These are phyloP conservation scores for Vidua macroura DNA, from an alignment of 2,113 vertebrate genomes.

Conservation along the genomic window DNA sequence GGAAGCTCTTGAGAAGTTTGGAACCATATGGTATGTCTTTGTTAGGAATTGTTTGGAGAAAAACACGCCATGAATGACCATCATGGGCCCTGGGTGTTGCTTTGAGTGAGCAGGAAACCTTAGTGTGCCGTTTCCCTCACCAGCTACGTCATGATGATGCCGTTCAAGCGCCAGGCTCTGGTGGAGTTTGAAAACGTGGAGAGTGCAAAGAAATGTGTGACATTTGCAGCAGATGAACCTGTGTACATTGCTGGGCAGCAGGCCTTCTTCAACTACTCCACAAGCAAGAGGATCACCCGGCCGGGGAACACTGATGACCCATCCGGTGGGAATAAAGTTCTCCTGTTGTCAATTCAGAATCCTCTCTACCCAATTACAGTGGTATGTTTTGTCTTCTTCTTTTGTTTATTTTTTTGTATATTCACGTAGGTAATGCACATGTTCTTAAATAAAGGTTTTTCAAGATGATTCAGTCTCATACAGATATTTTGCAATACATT, in stretches of 20 bases:
- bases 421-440: not conserved
- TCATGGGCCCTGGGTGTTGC: not conserved
- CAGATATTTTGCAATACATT: not conserved
- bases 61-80: fast-evolving
- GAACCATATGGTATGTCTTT: constrained; percentile 86
- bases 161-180: constrained; percentile 91
- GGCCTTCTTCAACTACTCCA: constrained; percentile 96
- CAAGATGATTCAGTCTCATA: not conserved
- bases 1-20: constrained; percentile 93
- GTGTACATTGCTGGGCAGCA: constrained; percentile 90
- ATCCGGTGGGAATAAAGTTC: constrained; percentile 89
- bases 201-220: constrained; percentile 88
- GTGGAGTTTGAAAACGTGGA: constrained; percentile 91
- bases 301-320: constrained; percentile 90
- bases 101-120: not conserved
- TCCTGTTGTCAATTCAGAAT: constrained; percentile 91
- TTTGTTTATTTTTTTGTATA: not conserved
- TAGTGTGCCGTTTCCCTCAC: not conserved
- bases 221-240: constrained; percentile 77
- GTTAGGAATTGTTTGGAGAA: not conserved
- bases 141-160: constrained; percentile 99
- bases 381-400: constrained; percentile 67
- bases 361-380: constrained; percentile 95
- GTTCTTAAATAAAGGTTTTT: not conserved
- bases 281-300: constrained; percentile 91